Conservation (phyloP, 1,140 invertebrate species). For the Littorina saxatilis region DNA sequence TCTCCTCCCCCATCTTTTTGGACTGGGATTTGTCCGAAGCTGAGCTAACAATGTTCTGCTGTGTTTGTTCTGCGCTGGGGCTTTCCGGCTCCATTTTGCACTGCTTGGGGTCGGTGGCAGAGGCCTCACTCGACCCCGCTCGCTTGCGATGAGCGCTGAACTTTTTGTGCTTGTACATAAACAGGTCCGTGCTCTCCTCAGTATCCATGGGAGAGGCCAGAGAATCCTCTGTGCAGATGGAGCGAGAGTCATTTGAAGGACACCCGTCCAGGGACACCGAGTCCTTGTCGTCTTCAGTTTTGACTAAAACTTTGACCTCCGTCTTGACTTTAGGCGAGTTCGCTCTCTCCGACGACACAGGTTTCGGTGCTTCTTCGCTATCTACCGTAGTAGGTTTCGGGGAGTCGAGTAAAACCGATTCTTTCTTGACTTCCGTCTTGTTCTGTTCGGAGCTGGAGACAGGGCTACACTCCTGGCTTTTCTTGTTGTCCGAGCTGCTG, state of each 20-base stretch:
- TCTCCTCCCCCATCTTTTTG: background rate
- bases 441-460: conserved; percentile 8
- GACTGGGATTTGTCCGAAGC: background rate
- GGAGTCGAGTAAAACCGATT: conserved; percentile 5
- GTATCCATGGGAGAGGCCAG: conserved; percentile 12
- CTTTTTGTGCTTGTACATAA: conserved; percentile 67
- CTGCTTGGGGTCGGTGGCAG: conserved; percentile 29
- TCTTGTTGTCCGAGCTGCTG: conserved; percentile 61
- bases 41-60: conserved; percentile 1
- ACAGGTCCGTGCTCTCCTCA: conserved; percentile 43
- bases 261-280: conserved; percentile 29
- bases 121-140: conserved; percentile 4
- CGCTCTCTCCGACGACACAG: background rate
- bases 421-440: conserved; percentile 35
- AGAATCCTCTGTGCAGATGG: conserved; percentile 31
- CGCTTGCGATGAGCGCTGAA: conserved; percentile 60
- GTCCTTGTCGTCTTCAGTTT: conserved; percentile 4
- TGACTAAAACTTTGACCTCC: background rate
- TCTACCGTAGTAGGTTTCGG: no score
- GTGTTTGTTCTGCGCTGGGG: background rate
- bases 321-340: background rate
- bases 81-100: background rate
- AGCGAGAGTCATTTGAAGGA: conserved; percentile 32
- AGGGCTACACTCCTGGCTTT: conserved; percentile 24
- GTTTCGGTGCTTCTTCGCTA: no score